Conservation (phyloP, 2,888 invertebrate species). For the Macrosoma leucophasiata region DNA sequence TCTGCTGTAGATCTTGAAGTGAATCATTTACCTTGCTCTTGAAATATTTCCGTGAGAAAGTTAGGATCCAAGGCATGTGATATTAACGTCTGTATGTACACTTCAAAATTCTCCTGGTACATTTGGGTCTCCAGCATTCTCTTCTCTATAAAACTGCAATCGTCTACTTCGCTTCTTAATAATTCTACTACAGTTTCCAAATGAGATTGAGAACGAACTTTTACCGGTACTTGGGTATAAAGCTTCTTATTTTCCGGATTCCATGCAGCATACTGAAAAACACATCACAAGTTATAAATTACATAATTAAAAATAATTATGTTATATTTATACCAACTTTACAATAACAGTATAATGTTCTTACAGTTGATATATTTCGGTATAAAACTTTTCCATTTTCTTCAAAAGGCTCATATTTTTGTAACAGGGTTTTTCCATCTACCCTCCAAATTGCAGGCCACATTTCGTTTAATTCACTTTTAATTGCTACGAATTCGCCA, state of each 20-base stretch:
- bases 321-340: background rate
- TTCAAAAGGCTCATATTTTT: constrained; percentile 89
- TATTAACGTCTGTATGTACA: constrained; percentile 92
- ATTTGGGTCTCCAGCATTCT: constrained; percentile 84
- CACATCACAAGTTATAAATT: constrained; percentile 6
- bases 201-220: constrained; percentile 83
- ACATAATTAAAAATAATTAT: constrained; percentile 8
- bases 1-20: no score
- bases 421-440: constrained; percentile 87
- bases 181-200: constrained; percentile 88
- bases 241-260: constrained; percentile 86
- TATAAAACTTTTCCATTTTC: constrained; percentile 88
- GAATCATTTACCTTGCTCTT: constrained; percentile 94
- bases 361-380: constrained; percentile 90
- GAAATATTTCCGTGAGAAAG: constrained; percentile 91
- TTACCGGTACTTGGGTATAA: constrained; percentile 86
- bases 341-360: constrained; percentile 29
- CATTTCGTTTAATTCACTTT: constrained; percentile 86
- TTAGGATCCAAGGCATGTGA: constrained; percentile 93
- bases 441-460: constrained; percentile 95
- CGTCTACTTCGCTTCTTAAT: constrained; percentile 82
- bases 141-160: constrained; percentile 82
- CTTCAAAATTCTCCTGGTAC: constrained; percentile 92
- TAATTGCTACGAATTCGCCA: constrained; percentile 92
- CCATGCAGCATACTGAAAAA: constrained; percentile 87